Base-by-base conservation (phyloP, 1,140 invertebrate species). In the Globodera ellingtonae region DNA sequence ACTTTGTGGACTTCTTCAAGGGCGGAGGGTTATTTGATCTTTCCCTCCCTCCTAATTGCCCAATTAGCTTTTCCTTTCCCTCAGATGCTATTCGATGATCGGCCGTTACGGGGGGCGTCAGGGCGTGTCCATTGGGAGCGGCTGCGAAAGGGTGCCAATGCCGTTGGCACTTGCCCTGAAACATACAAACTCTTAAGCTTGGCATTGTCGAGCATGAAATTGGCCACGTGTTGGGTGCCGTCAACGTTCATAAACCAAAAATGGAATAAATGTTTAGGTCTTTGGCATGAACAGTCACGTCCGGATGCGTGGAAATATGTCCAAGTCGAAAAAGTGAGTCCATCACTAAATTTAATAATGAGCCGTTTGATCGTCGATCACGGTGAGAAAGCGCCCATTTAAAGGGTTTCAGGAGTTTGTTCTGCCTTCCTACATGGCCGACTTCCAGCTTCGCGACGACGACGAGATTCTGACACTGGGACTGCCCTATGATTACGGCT, bases 261-360 rank as follows among this genome's bases (percentile, higher is more conserved):
- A 82, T 62, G 13, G 5, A 6, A 35, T 35, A 35, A 10, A 2
- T 18, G 6, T 62, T 21, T 44, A 77, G 84, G 82, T n/a, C 79
- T 88, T 44, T 88, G 86, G 87, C 91, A 91, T 81, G 90, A 91
- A 79, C 91, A 91, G 79, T 90, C 90, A 56, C 83, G 89, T 50
- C 88, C 89, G 6, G 89, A 90, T 70, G 88, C 90, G 3, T 82
- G 84, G 35, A 70, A 86, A 59, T 89, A 83, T 82, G 78, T 89
- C 21, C 81, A 84, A 76, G 74, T 87, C 21, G 80, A 89, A 8
- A 89, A 87, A 10, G 56, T 52, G 50, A 52, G 10, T 52, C 10
- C 10, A 52, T 7, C 50, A 52, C 0, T 52, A 52, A 9, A 9
- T 9, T 52, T 13, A 52, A 52, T 9, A 52, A 52, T 9, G 7